Evolutionary conservation across 2,797 vertebrate species (phyloP).

Genomic region (Hydrophis major): DNA sequence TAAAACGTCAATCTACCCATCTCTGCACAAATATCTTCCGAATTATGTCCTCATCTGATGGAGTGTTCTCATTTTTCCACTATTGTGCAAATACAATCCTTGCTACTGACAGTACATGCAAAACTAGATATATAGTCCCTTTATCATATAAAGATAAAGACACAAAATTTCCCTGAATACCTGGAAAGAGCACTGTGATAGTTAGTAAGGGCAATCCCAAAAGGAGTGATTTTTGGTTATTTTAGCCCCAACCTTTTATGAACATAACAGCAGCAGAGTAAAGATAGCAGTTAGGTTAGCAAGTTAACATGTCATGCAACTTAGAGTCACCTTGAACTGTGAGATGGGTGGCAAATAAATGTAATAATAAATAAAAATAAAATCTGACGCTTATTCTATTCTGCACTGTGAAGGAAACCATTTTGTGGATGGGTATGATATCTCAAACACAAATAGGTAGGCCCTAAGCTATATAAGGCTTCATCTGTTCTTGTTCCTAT

Average conservation of each 20-base stretch:
- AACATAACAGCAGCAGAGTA: background rate
- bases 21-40: too few relatives aligned
- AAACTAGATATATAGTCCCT: too few relatives aligned
- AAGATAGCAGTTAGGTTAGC: background rate
- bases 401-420: background rate
- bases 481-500: background rate
- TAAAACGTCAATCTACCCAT: too few relatives aligned
- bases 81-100: too few relatives aligned
- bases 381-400: background rate
- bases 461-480: background rate
- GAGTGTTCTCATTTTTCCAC: too few relatives aligned
- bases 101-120: too few relatives aligned
- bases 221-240: background rate
- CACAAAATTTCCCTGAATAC: background rate
- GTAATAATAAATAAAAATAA: background rate
- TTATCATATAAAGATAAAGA: background rate
- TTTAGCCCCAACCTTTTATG: background rate
- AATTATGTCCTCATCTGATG: too few relatives aligned
- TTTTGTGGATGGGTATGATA: background rate
- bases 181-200: background rate
- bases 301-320: background rate
- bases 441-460: background rate
- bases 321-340: background rate
- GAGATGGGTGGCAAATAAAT: background rate
- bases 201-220: background rate